Conservation (phyloP, 2,113 vertebrate species). For the Trachemys scripta region DNA sequence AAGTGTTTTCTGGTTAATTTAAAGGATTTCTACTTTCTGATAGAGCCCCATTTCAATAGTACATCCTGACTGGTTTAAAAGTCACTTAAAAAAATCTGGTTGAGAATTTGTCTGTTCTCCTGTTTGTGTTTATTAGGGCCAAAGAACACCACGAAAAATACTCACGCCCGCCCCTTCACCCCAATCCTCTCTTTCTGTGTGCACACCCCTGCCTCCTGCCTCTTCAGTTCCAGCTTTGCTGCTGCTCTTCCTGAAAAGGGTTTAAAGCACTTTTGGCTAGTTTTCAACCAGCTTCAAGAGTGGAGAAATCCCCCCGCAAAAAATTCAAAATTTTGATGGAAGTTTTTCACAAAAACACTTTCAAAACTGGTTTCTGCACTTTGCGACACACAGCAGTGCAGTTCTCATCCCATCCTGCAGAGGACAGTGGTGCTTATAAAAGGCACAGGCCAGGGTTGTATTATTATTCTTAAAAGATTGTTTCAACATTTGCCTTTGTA, state of each 20-base stretch:
- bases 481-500: neutral
- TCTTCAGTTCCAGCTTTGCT: no score
- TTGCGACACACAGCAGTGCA: neutral
- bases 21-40: neutral
- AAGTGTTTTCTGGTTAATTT: neutral
- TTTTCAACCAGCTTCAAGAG: no score
- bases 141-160: no score
- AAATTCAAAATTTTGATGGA: no score
- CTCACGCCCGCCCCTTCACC: no score
- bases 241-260: no score
- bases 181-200: no score
- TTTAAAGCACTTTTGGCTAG: no score
- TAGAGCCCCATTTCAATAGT: neutral
- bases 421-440: neutral
- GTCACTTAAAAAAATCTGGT: no score
- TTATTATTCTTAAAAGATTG: neutral
- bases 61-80: neutral
- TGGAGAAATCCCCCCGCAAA: no score
- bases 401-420: neutral
- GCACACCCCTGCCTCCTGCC: no score
- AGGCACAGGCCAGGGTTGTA: neutral
- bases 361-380: neutral
- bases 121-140: no score
- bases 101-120: neutral
- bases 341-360: neutral